These are phyloP conservation scores for Catocala nupta DNA, from an alignment of 2,888 invertebrate genomes.

Conservation along the genomic window DNA sequence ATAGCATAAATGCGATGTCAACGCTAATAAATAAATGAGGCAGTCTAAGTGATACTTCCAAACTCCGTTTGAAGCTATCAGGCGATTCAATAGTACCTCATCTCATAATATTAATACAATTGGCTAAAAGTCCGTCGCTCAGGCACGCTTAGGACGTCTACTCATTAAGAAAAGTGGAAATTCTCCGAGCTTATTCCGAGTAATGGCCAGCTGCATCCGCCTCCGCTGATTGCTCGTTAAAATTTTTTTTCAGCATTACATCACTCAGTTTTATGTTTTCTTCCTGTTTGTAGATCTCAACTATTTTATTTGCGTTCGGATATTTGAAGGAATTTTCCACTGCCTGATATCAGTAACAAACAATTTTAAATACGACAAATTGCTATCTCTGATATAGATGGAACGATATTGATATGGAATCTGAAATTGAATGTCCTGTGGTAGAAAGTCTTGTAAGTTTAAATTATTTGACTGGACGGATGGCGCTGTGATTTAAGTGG, in stretches of 20 bases:
- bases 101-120: slow-evolving; percentile 18
- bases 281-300: not conserved
- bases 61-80: not conserved
- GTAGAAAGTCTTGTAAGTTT: too few relatives aligned
- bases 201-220: slow-evolving; percentile 26
- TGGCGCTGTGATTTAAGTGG: too few relatives aligned
- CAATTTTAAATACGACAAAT: too few relatives aligned
- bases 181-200: slow-evolving; percentile 27
- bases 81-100: not conserved
- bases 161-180: slow-evolving; percentile 44
- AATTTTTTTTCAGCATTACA: slow-evolving; percentile 30
- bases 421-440: too few relatives aligned
- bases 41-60: not conserved
- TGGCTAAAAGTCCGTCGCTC: not conserved
- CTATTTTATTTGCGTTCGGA: too few relatives aligned
- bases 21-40: not conserved
- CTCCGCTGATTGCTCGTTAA: slow-evolving; percentile 39
- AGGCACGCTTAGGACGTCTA: slow-evolving; percentile 24
- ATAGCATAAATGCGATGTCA: too few relatives aligned
- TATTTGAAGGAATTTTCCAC: too few relatives aligned
- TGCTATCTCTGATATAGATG: too few relatives aligned
- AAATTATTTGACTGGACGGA: too few relatives aligned
- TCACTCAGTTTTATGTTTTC: slow-evolving; percentile 9
- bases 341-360: too few relatives aligned
- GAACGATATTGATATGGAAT: too few relatives aligned